Evolutionary conservation across 1,140 invertebrate species (phyloP), one percentile per base, ranked within the genome.

Genomic region (Tetraneura akinire): DNA sequence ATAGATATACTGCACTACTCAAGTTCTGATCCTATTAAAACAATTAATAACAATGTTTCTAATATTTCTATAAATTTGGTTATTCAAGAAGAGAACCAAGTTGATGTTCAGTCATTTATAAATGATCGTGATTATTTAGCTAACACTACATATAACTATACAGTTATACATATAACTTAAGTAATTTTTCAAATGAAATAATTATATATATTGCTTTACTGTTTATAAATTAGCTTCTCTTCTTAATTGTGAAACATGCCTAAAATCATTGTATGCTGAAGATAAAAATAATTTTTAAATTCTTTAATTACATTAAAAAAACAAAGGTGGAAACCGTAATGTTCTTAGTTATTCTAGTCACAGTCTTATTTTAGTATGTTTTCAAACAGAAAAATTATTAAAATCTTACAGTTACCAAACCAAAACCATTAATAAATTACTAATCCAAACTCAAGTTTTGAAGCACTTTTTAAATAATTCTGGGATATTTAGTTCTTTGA

Each of bases 251-350:
- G 49, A 51, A n/a, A 51, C 18, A n/a, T 51, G 18, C 18, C 18
- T 51, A 51, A 51, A 51, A 51, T 51, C 49, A 51, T 51, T 51
- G 5, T 51, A 51, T 51, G 49, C 49, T n/a, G 18, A 51, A 0
- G 49, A 51, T n/a, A 51, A 51, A 51, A 51, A 51, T 51, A 51
- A 51, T 51, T 51, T 51, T 51, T 51, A 51, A 51, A 51, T 51
- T 51, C 49, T 51, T 51, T 51, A 51, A 51, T 51, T 14, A 51
- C 49, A 47, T n/a, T n/a, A n/a, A n/a, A n/a, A n/a, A n/a, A n/a
- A n/a, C n/a, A n/a, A n/a, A n/a, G n/a, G n/a, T n/a, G 49, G 49
- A n/a, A 51, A 51, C n/a, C 49, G 18, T 8, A 51, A 51, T 51
- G 49, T 16, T n/a, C 49, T 51, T 51, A 51, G 49, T 51, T 51